Percentiles rank a stretch among this genome's conserved stretches.
Evolutionary conservation across 2,113 vertebrate genomes (phyloP).

Genomic region (Petaurus breviceps): DNA sequence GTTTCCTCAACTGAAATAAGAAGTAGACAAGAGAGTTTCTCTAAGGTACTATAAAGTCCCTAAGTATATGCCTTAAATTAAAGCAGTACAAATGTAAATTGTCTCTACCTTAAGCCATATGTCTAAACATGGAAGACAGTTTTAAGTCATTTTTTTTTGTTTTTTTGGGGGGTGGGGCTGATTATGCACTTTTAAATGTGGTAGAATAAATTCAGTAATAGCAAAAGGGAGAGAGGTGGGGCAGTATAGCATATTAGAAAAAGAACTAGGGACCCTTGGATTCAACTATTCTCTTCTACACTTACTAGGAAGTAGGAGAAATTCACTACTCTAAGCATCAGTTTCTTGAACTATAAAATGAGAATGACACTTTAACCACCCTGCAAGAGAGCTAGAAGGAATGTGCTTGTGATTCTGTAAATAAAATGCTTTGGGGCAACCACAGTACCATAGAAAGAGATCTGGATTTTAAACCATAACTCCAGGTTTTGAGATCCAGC

Average conservation of each 20-base stretch:
- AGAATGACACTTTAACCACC: not conserved
- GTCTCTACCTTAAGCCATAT: not conserved
- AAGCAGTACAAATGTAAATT: not conserved
- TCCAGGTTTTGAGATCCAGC: not conserved
- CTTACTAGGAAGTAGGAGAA: not conserved
- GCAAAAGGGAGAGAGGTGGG: not conserved
- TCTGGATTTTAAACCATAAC: not conserved
- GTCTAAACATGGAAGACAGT: not conserved
- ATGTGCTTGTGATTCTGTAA: not conserved
- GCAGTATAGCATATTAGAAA: not conserved
- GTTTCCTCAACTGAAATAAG: not conserved
- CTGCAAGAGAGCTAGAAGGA: not conserved
- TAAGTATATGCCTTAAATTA: not conserved
- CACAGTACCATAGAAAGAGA: not conserved
- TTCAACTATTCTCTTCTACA: not conserved
- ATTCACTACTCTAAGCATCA: not conserved
- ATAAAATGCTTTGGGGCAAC: not conserved
- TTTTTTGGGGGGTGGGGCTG: not conserved
- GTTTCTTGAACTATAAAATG: not conserved
- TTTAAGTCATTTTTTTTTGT: not conserved
- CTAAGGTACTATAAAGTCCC: not conserved
- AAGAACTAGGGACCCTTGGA: not conserved
- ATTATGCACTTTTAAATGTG: not conserved
- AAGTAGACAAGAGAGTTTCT: not conserved
- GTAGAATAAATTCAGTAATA: not conserved